Evolutionary conservation across 2,113 vertebrate species (phyloP).

Genomic region (Cheilinus undulatus): DNA sequence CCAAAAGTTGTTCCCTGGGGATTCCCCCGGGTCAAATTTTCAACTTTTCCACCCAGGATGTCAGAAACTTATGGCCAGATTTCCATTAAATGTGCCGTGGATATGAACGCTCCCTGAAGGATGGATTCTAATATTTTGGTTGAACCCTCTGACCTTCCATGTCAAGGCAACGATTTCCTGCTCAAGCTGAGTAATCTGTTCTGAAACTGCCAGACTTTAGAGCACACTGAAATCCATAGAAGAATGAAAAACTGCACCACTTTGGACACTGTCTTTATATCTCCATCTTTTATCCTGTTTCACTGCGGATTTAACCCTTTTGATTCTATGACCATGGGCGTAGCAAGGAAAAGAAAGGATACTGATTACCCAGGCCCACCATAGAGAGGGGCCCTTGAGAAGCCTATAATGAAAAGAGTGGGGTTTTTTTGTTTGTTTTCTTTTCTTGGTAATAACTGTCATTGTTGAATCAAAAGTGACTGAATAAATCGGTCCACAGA

Average conservation of each 20-base stretch:
- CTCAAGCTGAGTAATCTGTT: constrained; percentile 6
- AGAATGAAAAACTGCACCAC: background rate
- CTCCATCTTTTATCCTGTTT: background rate
- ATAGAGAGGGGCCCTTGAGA: too few relatives aligned
- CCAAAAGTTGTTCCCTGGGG: constrained; percentile 4
- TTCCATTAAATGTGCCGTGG: constrained; percentile 25
- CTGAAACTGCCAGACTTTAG: background rate
- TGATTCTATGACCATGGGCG: background rate
- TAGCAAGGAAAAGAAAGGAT: too few relatives aligned
- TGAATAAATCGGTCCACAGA: too few relatives aligned
- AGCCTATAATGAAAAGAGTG: too few relatives aligned
- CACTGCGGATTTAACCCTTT: background rate
- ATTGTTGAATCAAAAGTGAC: too few relatives aligned
- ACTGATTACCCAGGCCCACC: too few relatives aligned
- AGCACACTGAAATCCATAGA: background rate
- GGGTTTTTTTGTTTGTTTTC: too few relatives aligned
- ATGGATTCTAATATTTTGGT: constrained; percentile 9
- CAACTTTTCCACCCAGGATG: constrained; percentile 14
- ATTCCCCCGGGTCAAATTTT: constrained; percentile 18
- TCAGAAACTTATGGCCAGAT: constrained; percentile 19
- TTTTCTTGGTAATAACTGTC: too few relatives aligned
- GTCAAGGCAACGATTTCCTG: constrained; percentile 5
- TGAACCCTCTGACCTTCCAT: constrained; percentile 20
- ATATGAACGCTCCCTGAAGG: constrained; percentile 11
- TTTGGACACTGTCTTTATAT: background rate